These are phyloP conservation scores for Bubo scandiacus DNA, from an alignment of 2,113 vertebrate genomes.

Conservation along the genomic window DNA sequence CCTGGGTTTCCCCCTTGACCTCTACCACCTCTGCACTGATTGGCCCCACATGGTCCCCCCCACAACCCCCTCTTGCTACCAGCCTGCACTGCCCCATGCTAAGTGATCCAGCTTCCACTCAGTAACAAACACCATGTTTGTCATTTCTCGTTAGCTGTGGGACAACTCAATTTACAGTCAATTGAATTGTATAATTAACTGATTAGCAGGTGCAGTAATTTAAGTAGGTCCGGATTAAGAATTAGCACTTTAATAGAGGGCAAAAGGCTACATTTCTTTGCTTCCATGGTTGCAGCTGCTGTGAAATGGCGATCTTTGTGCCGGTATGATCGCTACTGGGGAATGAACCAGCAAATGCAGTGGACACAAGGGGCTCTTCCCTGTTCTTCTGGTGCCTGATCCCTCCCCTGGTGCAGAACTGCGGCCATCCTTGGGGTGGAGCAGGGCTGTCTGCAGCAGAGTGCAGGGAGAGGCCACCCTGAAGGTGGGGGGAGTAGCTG, in stretches of 20 bases:
- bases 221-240: background rate
- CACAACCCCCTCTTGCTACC: background rate
- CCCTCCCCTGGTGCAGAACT: background rate
- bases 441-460: background rate
- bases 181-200: background rate
- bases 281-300: background rate
- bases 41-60: background rate
- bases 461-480: too few species aligned
- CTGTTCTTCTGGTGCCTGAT: too few species aligned
- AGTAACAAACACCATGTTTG: background rate
- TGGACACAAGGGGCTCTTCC: background rate
- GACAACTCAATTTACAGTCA: background rate
- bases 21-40: background rate
- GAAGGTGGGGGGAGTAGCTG: background rate
- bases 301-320: background rate
- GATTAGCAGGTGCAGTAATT: background rate
- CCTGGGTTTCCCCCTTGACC: background rate
- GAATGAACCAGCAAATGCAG: too few species aligned
- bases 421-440: background rate
- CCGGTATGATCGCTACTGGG: fast-evolving
- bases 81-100: background rate
- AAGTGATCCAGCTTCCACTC: background rate
- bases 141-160: fast-evolving
- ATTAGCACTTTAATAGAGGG: background rate
- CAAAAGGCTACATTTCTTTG: background rate